A percentile compares a stretch with the other conserved stretches of the same genome.
These are phyloP conservation scores for Thysanoteuthis rhombus DNA, from an alignment of 2,888 invertebrate species.

Conservation along the genomic window DNA sequence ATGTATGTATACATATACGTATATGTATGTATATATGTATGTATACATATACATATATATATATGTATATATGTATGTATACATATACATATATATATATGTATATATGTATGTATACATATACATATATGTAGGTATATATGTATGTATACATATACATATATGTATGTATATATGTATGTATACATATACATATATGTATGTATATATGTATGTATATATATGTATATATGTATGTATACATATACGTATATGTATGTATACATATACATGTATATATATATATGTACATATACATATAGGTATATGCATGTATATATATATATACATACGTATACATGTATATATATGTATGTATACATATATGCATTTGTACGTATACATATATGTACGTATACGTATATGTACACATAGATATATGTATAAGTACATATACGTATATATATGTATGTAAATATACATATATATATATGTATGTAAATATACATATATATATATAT, in stretches of 20 bases:
- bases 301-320: neutral
- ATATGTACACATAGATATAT: neutral
- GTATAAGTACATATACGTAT: neutral
- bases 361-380: neutral
- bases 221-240: neutral
- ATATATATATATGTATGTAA: neutral
- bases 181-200: neutral
- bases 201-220: neutral
- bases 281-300: neutral
- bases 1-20: neutral
- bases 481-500: neutral
- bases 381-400: neutral
- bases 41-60: neutral
- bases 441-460: neutral
- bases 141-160: neutral
- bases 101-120: neutral
- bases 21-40: neutral
- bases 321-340: neutral
- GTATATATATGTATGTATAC: neutral
- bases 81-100: neutral
- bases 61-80: neutral
- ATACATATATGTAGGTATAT: neutral
- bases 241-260: neutral
- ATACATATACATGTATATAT: neutral
- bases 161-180: neutral